Evolutionary conservation across 2,797 vertebrate genomes (phyloP), one percentile per base, ranked within the genome.

Genomic region (Sitta carolinensis): DNA sequence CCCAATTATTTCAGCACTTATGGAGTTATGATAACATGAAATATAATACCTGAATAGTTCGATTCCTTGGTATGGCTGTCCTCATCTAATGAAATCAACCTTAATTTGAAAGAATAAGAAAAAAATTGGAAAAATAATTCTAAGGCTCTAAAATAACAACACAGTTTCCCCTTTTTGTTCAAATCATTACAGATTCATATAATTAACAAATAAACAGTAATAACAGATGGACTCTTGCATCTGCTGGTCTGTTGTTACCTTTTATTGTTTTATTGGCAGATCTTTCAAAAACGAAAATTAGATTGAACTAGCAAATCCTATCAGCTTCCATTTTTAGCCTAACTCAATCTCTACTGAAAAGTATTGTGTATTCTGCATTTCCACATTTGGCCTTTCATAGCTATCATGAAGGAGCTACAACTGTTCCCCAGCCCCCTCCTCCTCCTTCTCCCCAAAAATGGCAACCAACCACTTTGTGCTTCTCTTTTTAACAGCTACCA

Each of bases 11-110:
- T 48, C 26, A 84, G 55, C 51, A 73, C 12, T 73, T 68, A 74
- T 0, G 16, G 91, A 90, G 27, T 59, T 57, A 77, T 40, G 68
- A 26, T 23, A 87, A 95, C 40, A 73, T 62, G 54, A 95, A 89
- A 86, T 70, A 92, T 61, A 90, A 97, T 98, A 99, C 99, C 98
- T 98, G 98, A 97, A 90, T 70, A 97, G 64, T 89, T 85, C 5
- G 95, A 84, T 85, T 97, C 98, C 76, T 98, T 96, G 64, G 81
- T 96, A 83, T 96, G 96, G 95, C 97, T 98, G 93, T 98, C 98
- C 52, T 98, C 98, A 40, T 96, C 98, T 81, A 99, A 97, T 64
- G 98, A 98, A 97, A 99, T 98, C 91, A 99, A 98, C 97, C 99
- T 99, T 94, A 50, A 96, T 97, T 96, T 85, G 63, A 94, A 96